These are phyloP conservation scores for Acrocyrtus sp. DNA, from an alignment of 2,888 invertebrate species.

Conservation along the genomic window DNA sequence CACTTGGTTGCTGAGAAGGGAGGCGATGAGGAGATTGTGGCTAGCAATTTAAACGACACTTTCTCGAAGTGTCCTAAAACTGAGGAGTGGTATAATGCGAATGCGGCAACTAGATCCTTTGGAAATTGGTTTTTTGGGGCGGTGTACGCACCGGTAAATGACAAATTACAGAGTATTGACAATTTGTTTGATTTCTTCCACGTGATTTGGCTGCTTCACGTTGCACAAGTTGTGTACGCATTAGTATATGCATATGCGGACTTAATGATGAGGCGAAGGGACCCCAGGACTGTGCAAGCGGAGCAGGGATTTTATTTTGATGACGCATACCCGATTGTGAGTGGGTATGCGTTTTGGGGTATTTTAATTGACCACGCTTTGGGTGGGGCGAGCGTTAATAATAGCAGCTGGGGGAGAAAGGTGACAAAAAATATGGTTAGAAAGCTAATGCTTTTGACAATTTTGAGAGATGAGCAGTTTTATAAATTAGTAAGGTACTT, in stretches of 20 bases:
- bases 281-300: background rate
- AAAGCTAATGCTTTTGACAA: constrained; percentile 1
- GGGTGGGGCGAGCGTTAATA: background rate
- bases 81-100: background rate
- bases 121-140: constrained; percentile 1
- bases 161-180: background rate
- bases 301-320: background rate
- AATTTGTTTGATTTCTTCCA: background rate
- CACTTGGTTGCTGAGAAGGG: background rate
- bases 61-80: constrained; percentile 1
- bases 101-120: background rate
- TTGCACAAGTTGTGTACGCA: background rate
- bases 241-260: constrained; percentile 1
- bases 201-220: constrained; percentile 13
- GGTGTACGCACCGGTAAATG: background rate
- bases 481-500: background rate
- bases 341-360: background rate
- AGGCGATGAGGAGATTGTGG: background rate
- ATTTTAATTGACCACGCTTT: background rate
- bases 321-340: constrained; percentile 3
- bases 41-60: background rate
- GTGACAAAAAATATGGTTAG: too few species aligned
- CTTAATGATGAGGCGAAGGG: background rate
- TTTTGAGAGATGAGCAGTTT: background rate
- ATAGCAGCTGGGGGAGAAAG: too few species aligned